Percentiles rank a stretch among this genome's conserved stretches.
phyloP scores from a whole-genome alignment of 2,888 invertebrate species.

The Julus scanicus region DNA sequence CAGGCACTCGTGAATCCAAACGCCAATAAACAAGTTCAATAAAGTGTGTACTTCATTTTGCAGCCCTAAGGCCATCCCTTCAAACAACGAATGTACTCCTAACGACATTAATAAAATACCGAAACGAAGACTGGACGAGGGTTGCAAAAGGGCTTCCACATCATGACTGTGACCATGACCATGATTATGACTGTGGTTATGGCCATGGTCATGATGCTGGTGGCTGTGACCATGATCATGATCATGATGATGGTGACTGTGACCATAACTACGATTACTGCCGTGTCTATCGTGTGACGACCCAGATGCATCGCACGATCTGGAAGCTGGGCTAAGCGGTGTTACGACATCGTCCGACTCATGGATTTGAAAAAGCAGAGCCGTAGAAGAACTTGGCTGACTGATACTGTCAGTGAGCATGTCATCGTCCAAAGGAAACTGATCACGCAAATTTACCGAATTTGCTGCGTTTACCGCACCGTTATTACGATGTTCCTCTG shows the following conservation, averaged over 20 bases:
- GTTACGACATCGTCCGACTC: background rate
- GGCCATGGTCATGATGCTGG: constrained; percentile 48
- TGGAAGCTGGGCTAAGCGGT: background rate
- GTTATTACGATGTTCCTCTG: background rate
- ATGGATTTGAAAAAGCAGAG: background rate
- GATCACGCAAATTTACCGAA: background rate
- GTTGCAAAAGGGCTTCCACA: constrained; percentile 57
- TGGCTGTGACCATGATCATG: constrained; percentile 38
- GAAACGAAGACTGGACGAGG: constrained; percentile 60
- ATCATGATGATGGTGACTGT: constrained; percentile 36
- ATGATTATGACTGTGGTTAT: constrained; percentile 51
- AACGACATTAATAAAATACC: constrained; percentile 63
- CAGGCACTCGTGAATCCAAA: constrained; percentile 63
- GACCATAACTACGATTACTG: background rate
- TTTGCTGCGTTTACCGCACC: background rate
- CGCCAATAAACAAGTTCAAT: constrained; percentile 61
- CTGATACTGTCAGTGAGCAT: background rate
- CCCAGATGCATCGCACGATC: background rate
- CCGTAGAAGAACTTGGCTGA: background rate
- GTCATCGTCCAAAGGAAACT: constrained; percentile 44
- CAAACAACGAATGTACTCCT: constrained; percentile 63
- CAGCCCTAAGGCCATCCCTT: constrained; percentile 64
- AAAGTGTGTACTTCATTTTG: constrained; percentile 60
- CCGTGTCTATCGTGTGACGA: background rate
- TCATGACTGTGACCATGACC: constrained; percentile 59